These are phyloP conservation scores for Murina feae DNA, from an alignment of 2,113 vertebrate genomes.

Conservation along the genomic window DNA sequence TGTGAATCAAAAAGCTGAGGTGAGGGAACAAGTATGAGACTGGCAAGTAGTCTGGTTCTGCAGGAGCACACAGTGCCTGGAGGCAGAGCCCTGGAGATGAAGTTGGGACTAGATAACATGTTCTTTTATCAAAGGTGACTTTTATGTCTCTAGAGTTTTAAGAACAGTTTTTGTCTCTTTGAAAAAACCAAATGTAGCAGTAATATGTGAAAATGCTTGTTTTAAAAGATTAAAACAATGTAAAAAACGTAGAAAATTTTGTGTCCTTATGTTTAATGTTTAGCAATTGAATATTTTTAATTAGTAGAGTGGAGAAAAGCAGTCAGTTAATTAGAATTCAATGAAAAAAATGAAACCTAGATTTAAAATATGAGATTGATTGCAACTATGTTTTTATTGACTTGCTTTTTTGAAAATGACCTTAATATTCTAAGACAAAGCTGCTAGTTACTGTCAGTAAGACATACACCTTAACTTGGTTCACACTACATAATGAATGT, in stretches of 20 bases:
- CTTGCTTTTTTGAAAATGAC: not conserved
- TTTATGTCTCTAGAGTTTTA: not conserved
- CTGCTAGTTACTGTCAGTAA: not conserved
- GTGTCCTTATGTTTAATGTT: not conserved
- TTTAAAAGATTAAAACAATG: not conserved
- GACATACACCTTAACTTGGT: not conserved
- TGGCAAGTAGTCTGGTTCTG: not conserved
- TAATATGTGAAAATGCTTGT: not conserved
- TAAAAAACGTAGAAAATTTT: not conserved
- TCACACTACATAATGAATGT: not conserved
- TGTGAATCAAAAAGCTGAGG: conserved; percentile 28
- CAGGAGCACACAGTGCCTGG: not conserved
- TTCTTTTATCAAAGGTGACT: not conserved
- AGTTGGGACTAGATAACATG: not conserved
- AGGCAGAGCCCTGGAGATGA: not conserved
- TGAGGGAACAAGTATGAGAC: not conserved
- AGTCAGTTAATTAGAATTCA: not conserved
- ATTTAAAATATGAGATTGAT: not conserved
- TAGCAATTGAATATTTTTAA: not conserved
- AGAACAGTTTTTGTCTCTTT: not conserved
- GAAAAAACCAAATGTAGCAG: not conserved
- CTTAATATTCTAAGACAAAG: not conserved
- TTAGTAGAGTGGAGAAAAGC: not conserved
- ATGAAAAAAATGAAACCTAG: not conserved
- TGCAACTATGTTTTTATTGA: not conserved